Percentiles rank a stretch among this genome's conserved stretches.
phyloP scores from a whole-genome alignment of 2,888 invertebrate genomes.

The Druceiella hillmani region DNA sequence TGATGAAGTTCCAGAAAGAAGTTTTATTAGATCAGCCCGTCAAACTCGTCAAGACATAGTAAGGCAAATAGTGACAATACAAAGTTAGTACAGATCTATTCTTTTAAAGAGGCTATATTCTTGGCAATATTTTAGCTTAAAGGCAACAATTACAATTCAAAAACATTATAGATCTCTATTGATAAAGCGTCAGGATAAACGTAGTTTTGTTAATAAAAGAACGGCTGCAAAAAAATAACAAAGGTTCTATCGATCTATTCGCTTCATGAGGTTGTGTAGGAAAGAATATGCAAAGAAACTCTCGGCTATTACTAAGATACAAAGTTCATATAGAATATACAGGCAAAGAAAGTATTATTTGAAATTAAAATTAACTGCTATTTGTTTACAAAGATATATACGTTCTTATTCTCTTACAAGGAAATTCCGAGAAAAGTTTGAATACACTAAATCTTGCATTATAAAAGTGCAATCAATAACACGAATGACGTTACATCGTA shows the following conservation, averaged over 20 bases:
- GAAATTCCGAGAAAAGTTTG: conserved; percentile 21
- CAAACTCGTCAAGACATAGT: conserved; percentile 27
- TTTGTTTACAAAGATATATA: conserved; percentile 42
- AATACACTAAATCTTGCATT: conserved; percentile 23
- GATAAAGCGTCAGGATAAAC: conserved; percentile 21
- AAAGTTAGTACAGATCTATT: conserved; percentile 35
- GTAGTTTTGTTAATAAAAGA: conserved; percentile 25
- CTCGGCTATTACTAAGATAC: conserved; percentile 32
- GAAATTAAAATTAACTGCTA: too few species aligned
- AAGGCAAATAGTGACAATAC: conserved; percentile 35
- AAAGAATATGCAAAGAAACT: conserved; percentile 30
- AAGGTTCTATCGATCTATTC: too few species aligned
- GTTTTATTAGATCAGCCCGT: conserved; percentile 29
- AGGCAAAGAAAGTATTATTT: conserved; percentile 26
- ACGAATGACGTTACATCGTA: conserved; percentile 31
- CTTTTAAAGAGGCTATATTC: conserved; percentile 31
- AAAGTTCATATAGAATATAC: conserved; percentile 37
- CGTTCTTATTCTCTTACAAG: conserved; percentile 32
- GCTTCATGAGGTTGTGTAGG: conserved; percentile 30
- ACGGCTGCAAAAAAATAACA: conserved; percentile 29
- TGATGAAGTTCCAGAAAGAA: conserved; percentile 18
- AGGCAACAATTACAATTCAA: conserved; percentile 35
- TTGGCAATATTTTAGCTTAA: conserved; percentile 29
- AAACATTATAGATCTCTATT: conserved; percentile 35
- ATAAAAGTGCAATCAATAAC: conserved; percentile 31